Conservation (phyloP, 2,797 vertebrate genomes). For the Danio choprae region DNA sequence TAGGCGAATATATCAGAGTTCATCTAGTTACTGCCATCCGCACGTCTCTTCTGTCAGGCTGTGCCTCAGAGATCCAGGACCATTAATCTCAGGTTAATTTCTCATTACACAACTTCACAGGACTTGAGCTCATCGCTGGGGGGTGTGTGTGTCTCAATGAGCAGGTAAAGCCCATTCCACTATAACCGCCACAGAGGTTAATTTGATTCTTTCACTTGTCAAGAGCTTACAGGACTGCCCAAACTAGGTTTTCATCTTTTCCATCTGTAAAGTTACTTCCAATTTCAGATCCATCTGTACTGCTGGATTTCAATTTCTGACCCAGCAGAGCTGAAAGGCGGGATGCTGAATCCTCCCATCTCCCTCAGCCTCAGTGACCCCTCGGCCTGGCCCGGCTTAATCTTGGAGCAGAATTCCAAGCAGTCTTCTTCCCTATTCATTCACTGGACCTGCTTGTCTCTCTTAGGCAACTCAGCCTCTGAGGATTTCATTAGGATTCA, state of each 20-base stretch:
- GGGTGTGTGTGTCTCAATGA: conserved; percentile 44
- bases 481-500: conserved; percentile 46
- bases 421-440: conserved; percentile 54
- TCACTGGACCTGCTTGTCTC: conserved; percentile 65
- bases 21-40: conserved; percentile 44
- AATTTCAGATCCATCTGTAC: conserved; percentile 64
- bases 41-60: conserved; percentile 37
- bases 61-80: conserved; percentile 36
- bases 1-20: conserved; percentile 37
- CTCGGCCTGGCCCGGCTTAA: conserved; percentile 29
- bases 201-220: conserved; percentile 64
- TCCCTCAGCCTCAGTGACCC: conserved; percentile 9
- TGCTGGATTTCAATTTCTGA: conserved; percentile 64
- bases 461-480: conserved; percentile 13
- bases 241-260: conserved; percentile 65
- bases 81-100: conserved; percentile 62
- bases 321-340: conserved; percentile 59
- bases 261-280: conserved; percentile 63
- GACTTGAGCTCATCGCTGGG: conserved; percentile 44
- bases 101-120: conserved; percentile 59
- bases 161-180: conserved; percentile 55
- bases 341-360: conserved; percentile 46
- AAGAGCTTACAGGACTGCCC: conserved; percentile 57
- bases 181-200: conserved; percentile 56
- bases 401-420: conserved; percentile 27